Percentiles rank a stretch among this genome's conserved stretches.
Conservation (phyloP, 2,888 invertebrate genomes). For the Leptopterna dolabrata region DNA sequence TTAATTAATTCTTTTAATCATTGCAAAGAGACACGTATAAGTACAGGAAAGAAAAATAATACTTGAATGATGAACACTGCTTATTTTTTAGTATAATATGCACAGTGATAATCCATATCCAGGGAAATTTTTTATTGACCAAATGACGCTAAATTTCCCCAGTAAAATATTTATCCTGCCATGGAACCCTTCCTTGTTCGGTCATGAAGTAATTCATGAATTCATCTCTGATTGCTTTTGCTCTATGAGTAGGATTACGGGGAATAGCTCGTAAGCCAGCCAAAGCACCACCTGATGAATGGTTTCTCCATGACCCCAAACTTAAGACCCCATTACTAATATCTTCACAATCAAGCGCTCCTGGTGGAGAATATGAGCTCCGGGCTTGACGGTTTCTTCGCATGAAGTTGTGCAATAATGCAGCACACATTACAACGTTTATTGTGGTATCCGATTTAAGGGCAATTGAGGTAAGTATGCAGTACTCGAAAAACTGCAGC, state of each 20-base stretch:
- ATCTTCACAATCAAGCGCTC: neutral
- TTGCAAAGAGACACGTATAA: neutral
- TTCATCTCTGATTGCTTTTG: neutral
- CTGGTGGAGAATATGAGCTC: neutral
- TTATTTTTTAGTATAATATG: neutral
- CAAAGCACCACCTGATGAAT: neutral
- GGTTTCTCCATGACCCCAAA: neutral
- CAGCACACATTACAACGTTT: neutral
- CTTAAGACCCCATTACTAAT: neutral
- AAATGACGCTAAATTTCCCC: conserved; percentile 12
- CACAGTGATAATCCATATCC: neutral
- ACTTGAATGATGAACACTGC: conserved; percentile 2
- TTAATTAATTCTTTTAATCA: neutral
- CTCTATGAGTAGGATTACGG: neutral
- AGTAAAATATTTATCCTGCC: neutral
- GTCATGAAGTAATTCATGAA: neutral
- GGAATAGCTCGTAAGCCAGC: neutral
- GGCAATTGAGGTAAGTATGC: neutral
- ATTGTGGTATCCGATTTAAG: neutral
- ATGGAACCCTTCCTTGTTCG: neutral
- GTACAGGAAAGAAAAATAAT: neutral
- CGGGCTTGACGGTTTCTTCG: neutral
- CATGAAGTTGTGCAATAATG: neutral
- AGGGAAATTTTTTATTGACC: neutral
- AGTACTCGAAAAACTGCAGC: neutral